Evolutionary conservation across 2,113 vertebrate genomes (phyloP).

Genomic region (Leptodactylus fuscus): DNA sequence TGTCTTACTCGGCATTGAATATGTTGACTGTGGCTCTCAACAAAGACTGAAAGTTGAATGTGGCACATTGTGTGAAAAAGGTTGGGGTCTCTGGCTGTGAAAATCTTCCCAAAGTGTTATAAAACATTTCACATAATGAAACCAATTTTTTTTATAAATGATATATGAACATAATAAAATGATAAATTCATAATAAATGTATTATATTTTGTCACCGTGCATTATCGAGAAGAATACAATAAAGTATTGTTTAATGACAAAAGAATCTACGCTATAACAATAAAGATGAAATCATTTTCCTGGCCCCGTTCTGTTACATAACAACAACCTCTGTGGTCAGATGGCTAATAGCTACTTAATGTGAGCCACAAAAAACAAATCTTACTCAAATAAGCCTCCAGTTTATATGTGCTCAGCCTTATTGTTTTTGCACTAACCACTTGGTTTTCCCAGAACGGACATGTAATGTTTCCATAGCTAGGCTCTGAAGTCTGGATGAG

Average conservation of each 20-base stretch:
- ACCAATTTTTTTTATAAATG: not conserved
- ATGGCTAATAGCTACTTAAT: constrained; percentile 42
- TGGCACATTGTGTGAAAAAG: not conserved
- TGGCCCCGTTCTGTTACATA: constrained; percentile 4
- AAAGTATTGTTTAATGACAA: not conserved
- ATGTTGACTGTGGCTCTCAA: too few relatives aligned
- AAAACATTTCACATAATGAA: not conserved
- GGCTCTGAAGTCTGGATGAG: constrained; percentile 31
- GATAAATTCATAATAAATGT: not conserved
- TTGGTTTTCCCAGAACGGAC: constrained; percentile 16
- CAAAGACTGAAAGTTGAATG: too few relatives aligned
- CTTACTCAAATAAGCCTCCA: not conserved
- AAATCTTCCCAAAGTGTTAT: too few relatives aligned
- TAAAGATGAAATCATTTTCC: constrained; percentile 21
- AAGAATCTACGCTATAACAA: not conserved
- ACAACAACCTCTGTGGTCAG: constrained; percentile 21
- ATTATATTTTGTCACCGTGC: not conserved
- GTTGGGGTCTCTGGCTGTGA: not conserved
- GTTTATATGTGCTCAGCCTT: constrained; percentile 1
- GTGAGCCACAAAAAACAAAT: constrained; percentile 27
- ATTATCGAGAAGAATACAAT: not conserved
- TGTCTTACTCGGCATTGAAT: too few relatives aligned
- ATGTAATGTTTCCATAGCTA: constrained; percentile 41
- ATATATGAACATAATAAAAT: not conserved
- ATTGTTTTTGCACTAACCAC: constrained; percentile 15